These are phyloP conservation scores for Sporophila hypoxantha DNA, from an alignment of 2,113 vertebrate genomes.

Conservation along the genomic window DNA sequence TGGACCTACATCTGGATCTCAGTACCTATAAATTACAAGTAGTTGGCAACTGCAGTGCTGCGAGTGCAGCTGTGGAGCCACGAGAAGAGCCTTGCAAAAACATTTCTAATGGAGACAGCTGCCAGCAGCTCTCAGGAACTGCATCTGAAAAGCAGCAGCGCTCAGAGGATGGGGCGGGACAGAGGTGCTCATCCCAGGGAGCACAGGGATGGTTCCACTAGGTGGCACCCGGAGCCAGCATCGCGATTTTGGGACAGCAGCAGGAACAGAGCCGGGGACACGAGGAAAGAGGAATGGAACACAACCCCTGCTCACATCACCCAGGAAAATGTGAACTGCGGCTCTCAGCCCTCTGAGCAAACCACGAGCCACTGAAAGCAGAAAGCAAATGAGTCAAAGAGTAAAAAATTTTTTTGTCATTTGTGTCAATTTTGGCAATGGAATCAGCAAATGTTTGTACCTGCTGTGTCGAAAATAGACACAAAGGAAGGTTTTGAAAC, in stretches of 20 bases:
- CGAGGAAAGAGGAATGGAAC: background rate
- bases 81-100: background rate
- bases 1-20: background rate
- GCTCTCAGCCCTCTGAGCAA: background rate
- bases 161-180: fast-evolving
- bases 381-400: background rate
- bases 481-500: too few relatives aligned
- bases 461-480: too few relatives aligned
- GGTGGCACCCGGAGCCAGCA: slow-evolving; percentile 63
- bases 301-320: background rate
- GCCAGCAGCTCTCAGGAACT: background rate
- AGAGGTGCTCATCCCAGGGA: fast-evolving
- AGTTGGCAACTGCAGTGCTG: background rate
- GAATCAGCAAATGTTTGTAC: too few relatives aligned
- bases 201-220: slow-evolving; percentile 25
- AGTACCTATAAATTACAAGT: background rate
- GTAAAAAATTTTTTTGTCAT: too few relatives aligned
- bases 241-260: background rate
- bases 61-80: background rate
- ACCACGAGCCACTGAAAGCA: background rate
- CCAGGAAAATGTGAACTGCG: background rate
- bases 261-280: background rate
- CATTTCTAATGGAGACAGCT: background rate
- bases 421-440: too few relatives aligned
- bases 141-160: background rate